Evolutionary conservation across 2,888 invertebrate genomes (phyloP), one percentile per base, ranked within the genome.

Genomic region (Horisme vitalbata): DNA sequence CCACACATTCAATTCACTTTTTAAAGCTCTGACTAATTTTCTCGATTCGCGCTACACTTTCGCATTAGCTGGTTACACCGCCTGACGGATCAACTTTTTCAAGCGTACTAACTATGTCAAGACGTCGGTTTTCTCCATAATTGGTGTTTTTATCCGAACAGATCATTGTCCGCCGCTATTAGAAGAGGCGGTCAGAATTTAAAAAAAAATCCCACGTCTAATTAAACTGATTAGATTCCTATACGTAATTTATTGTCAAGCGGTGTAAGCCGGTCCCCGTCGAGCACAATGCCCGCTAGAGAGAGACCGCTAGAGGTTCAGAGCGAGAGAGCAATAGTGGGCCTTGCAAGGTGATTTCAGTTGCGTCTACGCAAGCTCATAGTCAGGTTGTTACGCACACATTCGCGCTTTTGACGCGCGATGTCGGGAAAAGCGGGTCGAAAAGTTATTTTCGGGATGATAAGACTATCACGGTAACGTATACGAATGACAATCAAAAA

Each of bases 261-360:
- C 67, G 69, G 75, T 63, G 66, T 57, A 74, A 75, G 75, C 73
- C 74, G 73, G 75, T 75, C 65, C 67, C 60, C 28, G 51, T 24
- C 33, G 65, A 68, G 88, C 86, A 87, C 89, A 89, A 88, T 89
- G 88, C 79, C 87, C 89, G 88, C 81, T 83, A 79, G 85, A 89
- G 62, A 4, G 73, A 64, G 78, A 77, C 58, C 35, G 62, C 32
- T 26, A 75, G 61, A 69, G 55, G 76, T 71, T 80, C 69, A 73
- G 76, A 86, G 62, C 47, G 83, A 80, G 85, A 86, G 62, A 59
- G 73, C 45, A 59, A 76, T 71, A 87, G 80, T 86, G 86, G 88
- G 87, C 89, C 89, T 89, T 89, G 89, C 89, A 89, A 89, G 89
- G 89, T 88, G 87, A 88, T 85, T 86, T 88, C 78, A 89, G 89